These are phyloP conservation scores for Myotis brandtii DNA, from an alignment of 2,113 vertebrate genomes.

Conservation along the genomic window DNA sequence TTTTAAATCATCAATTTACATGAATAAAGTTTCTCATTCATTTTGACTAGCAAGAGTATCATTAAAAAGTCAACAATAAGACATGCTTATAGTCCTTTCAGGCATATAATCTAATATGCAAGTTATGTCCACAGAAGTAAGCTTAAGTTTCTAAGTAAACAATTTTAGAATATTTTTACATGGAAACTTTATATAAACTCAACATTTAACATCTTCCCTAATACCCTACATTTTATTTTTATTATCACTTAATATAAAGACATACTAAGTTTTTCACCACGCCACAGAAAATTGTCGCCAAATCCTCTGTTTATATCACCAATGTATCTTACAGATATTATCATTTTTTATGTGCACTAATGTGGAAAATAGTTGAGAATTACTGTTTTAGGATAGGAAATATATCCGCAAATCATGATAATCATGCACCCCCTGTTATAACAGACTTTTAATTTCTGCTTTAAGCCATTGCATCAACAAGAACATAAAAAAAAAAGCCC, in stretches of 20 bases:
- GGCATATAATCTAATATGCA: not conserved
- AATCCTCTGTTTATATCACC: not conserved
- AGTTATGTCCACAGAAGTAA: not conserved
- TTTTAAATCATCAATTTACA: slow-evolving; percentile 7
- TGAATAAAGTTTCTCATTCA: slow-evolving; percentile 7
- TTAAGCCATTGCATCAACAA: not conserved
- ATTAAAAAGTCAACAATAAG: not conserved
- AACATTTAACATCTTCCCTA: slow-evolving; percentile 1
- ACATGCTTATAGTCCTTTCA: not conserved
- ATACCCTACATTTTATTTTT: slow-evolving; percentile 41
- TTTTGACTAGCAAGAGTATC: not conserved
- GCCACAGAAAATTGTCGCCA: not conserved
- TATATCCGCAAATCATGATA: not conserved
- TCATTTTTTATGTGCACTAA: not conserved
- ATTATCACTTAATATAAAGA: not conserved
- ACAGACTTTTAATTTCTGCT: not conserved
- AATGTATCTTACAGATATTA: not conserved
- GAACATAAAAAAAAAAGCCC: not conserved
- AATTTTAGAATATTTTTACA: not conserved
- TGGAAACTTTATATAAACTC: not conserved
- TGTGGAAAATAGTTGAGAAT: not conserved
- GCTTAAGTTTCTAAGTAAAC: not conserved
- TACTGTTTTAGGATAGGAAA: not conserved
- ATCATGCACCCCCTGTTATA: not conserved
- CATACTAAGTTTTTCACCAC: not conserved